These are phyloP conservation scores for Tapirus indicus DNA, from an alignment of 2,797 vertebrate genomes.

Conservation along the genomic window DNA sequence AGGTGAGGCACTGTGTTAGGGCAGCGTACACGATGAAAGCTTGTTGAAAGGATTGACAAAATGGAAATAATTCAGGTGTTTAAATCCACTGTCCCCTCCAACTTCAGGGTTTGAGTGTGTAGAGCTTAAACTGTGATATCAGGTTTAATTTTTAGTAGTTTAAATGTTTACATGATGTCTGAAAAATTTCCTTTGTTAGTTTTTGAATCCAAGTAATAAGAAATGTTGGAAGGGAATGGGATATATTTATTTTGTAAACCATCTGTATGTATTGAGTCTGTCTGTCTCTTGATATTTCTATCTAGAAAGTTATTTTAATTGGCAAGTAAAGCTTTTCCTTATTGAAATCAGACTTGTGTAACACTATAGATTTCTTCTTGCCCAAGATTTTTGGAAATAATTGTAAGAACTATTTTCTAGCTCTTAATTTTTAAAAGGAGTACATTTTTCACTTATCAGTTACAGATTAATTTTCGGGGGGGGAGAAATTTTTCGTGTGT, in stretches of 20 bases:
- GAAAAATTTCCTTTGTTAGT: slow-evolving; percentile 43
- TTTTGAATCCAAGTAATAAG: slow-evolving; percentile 62
- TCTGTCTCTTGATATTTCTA: slow-evolving; percentile 46
- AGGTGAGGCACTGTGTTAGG: slow-evolving; percentile 49
- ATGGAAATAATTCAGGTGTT: slow-evolving; percentile 21
- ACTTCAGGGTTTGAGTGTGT: slow-evolving; percentile 50
- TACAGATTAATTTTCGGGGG: not conserved
- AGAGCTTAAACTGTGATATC: slow-evolving; percentile 43
- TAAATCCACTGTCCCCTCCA: not conserved
- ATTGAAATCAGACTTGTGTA: slow-evolving; percentile 42
- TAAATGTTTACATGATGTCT: slow-evolving; percentile 38
- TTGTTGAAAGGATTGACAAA: not conserved
- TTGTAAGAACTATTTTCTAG: not conserved
- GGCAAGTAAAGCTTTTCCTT: slow-evolving; percentile 48
- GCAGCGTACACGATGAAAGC: slow-evolving; percentile 26
- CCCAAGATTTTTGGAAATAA: slow-evolving; percentile 36
- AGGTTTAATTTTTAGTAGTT: slow-evolving; percentile 61
- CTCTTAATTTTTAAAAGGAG: slow-evolving; percentile 55
- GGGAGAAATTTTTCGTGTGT: not conserved
- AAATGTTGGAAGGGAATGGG: not conserved
- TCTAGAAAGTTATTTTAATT: slow-evolving; percentile 45
- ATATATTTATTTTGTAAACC: not conserved
- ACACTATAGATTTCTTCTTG: slow-evolving; percentile 42
- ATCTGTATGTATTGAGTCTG: not conserved
- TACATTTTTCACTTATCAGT: slow-evolving; percentile 43